Evolutionary conservation across 2,888 invertebrate genomes (phyloP).

Genomic region (Brassicogethes aeneus): DNA sequence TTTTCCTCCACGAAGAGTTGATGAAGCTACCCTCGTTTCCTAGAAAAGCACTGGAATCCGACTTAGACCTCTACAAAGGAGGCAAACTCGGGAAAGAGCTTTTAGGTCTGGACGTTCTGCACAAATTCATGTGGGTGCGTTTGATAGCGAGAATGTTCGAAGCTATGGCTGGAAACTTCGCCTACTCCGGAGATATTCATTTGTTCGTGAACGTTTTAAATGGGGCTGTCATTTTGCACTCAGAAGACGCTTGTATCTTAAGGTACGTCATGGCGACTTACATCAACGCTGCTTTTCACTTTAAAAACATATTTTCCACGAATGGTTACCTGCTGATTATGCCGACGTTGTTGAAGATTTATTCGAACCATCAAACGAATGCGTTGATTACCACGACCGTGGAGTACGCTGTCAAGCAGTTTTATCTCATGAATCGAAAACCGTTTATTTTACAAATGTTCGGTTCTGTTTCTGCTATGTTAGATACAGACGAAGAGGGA

Average conservation of each 20-base stretch:
- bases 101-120: constrained; percentile 78
- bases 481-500: constrained; percentile 85
- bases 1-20: constrained; percentile 96
- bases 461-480: constrained; percentile 92
- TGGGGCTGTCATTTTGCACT: constrained; percentile 91
- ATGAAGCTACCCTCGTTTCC: constrained; percentile 98
- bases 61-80: constrained; percentile 84
- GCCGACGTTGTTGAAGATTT: constrained; percentile 93
- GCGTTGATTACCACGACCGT: constrained; percentile 89
- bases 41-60: constrained; percentile 93
- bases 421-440: constrained; percentile 95
- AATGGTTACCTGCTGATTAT: constrained; percentile 97
- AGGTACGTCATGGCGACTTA: constrained; percentile 95
- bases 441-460: constrained; percentile 99
- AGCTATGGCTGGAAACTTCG: constrained; percentile 96
- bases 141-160: constrained; percentile 94
- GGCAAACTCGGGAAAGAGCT: constrained; percentile 78
- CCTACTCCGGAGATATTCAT: constrained; percentile 94
- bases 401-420: constrained; percentile 97
- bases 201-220: constrained; percentile 96
- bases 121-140: constrained; percentile 98
- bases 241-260: constrained; percentile 92
- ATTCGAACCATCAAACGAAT: constrained; percentile 97
- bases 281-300: constrained; percentile 95
- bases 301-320: constrained; percentile 96